Evolutionary conservation across 2,888 invertebrate genomes (phyloP), one percentile per base, ranked within the genome.

Genomic region (Coelinius sp.): DNA sequence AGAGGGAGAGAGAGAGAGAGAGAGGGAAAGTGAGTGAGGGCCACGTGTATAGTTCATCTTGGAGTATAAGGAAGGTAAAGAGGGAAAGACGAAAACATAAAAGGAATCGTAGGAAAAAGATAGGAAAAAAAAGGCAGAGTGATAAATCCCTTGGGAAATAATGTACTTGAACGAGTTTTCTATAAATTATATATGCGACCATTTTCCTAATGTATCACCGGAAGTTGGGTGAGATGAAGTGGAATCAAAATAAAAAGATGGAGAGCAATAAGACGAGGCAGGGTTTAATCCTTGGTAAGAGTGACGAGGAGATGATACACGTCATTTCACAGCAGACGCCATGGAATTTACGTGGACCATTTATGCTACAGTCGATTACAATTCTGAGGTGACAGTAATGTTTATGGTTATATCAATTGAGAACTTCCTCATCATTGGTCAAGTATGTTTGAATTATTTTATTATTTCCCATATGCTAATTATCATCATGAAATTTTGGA

Each of bases 341-440:
- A 76, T 31, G 80, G 83, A 83, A 84, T 86, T 85, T 83, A 80
- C 83, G 82, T 82, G 84, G 81, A 79, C 79, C 77, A 80, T 59
- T 59, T 59, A 59, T 59, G 59, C 31, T 31, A 7, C 31, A 59
- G 17, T 59, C 59, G 20, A 59, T 59, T 59, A 59, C 20, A 59
- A 59, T 59, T 31, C 59, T 2, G 14, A 59, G 59, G 59, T 59
- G 59, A 59, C 59, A 59, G 59, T 59, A 59, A 59, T 59, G 17
- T 14, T 22, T 59, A 12, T 31, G 35, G 35, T 17, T 8, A 59
- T 59, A 59, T 59, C 20, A 59, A 59, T 59, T 59, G 35, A 59
- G n/a, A 10, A 17, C 17, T 59, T 59, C 59, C 59, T 5, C 20
- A 22, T 35, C 31, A 59, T 59, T 59, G 17, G 59, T 59, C 59